A percentile compares a stretch with the other conserved stretches of the same genome.
Conservation (phyloP, 2,113 vertebrate species). For the Bungarus multicinctus region DNA sequence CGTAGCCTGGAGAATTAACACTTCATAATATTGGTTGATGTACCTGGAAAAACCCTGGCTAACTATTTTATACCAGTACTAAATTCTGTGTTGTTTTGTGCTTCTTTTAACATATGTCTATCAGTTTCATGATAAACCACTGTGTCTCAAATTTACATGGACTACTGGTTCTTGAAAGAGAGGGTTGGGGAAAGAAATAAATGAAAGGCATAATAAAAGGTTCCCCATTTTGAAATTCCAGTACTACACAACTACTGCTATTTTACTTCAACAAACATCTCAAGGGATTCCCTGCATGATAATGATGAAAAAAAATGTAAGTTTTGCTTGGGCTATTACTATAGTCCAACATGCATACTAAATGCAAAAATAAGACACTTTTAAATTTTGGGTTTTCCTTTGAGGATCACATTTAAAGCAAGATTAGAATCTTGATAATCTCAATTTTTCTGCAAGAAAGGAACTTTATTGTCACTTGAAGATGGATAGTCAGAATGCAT, state of each 20-base stretch:
- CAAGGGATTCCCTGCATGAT: neutral
- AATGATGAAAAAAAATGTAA: neutral
- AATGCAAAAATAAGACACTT: neutral
- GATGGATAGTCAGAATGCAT: neutral
- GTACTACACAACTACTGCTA: neutral
- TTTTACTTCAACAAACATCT: neutral
- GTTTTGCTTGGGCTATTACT: neutral
- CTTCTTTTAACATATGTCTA: neutral
- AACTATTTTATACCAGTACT: neutral
- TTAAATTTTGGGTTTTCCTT: neutral
- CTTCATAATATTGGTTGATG: neutral
- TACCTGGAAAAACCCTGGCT: neutral
- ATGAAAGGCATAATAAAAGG: neutral
- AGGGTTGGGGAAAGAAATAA: neutral
- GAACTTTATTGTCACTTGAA: neutral
- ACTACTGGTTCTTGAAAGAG: neutral
- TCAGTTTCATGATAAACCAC: neutral
- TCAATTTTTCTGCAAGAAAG: neutral
- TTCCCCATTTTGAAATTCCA: neutral
- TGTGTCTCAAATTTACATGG: neutral
- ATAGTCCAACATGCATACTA: neutral
- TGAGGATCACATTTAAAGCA: neutral
- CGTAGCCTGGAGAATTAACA: neutral
- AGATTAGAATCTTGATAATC: neutral
- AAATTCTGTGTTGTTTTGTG: neutral